Evolutionary conservation across 2,113 vertebrate species (phyloP), one percentile per base, ranked within the genome.

Genomic region (Hydropotes inermis): DNA sequence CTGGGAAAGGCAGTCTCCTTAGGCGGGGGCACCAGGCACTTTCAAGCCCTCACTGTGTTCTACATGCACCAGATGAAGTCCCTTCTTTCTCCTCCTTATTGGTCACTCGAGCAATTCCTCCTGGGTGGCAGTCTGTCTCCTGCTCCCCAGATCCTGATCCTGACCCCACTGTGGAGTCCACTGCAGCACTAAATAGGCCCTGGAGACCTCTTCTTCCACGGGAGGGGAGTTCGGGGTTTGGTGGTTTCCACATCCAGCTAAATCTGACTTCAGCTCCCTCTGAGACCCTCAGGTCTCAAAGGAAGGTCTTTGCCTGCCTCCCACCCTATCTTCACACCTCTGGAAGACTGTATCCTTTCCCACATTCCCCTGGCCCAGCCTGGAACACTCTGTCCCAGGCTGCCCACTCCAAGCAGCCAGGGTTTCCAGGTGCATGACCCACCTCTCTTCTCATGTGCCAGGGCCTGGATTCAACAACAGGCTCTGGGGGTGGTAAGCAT

Each of bases 61-160:
- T 67, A 1, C 17, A 47, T 13, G 23, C 36, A 15, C 21, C 7
- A 2, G 45, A 9, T 45, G 45, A 87, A 47, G 16, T 43, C 27
- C n/a, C 36, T 15, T 17, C 21, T 3, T 12, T 21, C 6, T n/a
- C 19, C 54, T 23, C 12, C 57, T 79, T 47, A 54, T 13, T 78
- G 3, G 33, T 4, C 27, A 47, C 27, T 4, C 2, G 16, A 15
- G 14, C 0, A 7, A 9, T n/a, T 47, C 23, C 70, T 76, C 4
- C 39, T 28, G 7, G 7, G 9, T 50, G 60, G 17, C 6, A 0
- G 16, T 33, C 36, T 64, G 39, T 83, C 36, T 82, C 33, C 30
- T 14, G 28, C 3, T 70, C 25, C 64, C n/a, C n/a, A 70, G 16
- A 70, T 70, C 64, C 64, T 70, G 64, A 36, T 21, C n/a, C 61